Evolutionary conservation across 2,797 vertebrate species (phyloP).

Genomic region (Rousettus madagascariensis): DNA sequence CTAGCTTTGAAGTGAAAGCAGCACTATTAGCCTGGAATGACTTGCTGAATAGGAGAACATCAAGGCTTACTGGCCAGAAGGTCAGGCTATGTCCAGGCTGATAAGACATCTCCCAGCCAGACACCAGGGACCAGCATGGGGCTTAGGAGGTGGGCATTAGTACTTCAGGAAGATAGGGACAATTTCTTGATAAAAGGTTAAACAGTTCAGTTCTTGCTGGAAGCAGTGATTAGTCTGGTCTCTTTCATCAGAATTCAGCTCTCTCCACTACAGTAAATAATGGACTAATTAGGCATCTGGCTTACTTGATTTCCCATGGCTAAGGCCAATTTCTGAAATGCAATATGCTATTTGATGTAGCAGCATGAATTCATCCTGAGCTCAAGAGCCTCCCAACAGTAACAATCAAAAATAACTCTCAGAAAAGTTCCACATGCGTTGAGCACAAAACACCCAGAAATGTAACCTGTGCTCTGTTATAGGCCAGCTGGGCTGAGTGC

Average conservation of each 20-base stretch:
- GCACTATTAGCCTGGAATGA: background rate
- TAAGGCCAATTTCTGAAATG: conserved; percentile 80
- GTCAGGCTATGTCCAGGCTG: background rate
- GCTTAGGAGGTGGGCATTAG: background rate
- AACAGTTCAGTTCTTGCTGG: conserved; percentile 74
- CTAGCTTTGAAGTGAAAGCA: background rate
- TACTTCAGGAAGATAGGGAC: background rate
- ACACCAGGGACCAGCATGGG: background rate
- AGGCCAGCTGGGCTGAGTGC: background rate
- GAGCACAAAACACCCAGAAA: conserved; percentile 37
- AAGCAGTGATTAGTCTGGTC: conserved; percentile 79
- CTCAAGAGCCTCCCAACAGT: conserved; percentile 55
- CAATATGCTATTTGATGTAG: conserved; percentile 77
- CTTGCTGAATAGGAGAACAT: background rate
- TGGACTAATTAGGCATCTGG: conserved; percentile 85
- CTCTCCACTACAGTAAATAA: conserved; percentile 82
- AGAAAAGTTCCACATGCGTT: background rate
- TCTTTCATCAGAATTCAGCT: conserved; percentile 82
- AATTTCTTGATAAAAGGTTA: conserved; percentile 78
- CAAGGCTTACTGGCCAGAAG: background rate
- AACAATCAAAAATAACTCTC: conserved; percentile 70
- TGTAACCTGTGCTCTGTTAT: background rate
- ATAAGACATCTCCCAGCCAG: background rate
- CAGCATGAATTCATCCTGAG: conserved; percentile 75
- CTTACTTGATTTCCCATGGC: conserved; percentile 80